Evolutionary conservation across 2,888 invertebrate species (phyloP), one percentile per base, ranked within the genome.

Genomic region (Oxycera nigricornis): DNA sequence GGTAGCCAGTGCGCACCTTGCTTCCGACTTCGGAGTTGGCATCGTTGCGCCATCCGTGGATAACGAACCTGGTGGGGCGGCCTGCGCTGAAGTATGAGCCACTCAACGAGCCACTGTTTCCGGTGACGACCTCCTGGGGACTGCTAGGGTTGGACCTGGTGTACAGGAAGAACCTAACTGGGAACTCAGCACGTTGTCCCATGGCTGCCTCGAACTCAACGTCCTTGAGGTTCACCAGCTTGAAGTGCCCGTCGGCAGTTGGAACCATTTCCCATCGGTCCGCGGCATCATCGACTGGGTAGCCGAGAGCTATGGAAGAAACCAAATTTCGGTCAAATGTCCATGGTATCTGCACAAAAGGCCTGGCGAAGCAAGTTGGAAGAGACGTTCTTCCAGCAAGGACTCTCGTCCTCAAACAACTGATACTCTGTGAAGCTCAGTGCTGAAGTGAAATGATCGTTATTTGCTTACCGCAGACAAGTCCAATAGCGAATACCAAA

Each of bases 121-220:
- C 70, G 22, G 52, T 55, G 22, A 70, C 11, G 31, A 70, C 24
- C 30, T 52, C 24, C 22, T 55, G 70, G 0, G 77, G 76, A 22
- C 52, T 68, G 2, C 20, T 57, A 1, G 78, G 76, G 73, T 77
- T 79, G 1, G 76, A 24, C 14, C 82, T 82, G 0, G 86, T 85
- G 73, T 79, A 87, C 2, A 87, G 52, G 55, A 73, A 76, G 59
- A 75, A 78, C 39, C 67, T 67, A 2, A 77, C 76, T 14, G 52
- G 11, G 26, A 70, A 70, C 2, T 55, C 55, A 31, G 70, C 70
- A 1, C 70, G 2, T 1, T 30, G 14, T n/a, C 24, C 52, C 28
- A 55, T 17, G 22, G 55, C 30, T 20, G 70, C 70, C 31, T 30
- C 22, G 24, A 70, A 55, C 14, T 52, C 52, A 14, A 41, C 11